Base-by-base conservation (phyloP, 2,888 invertebrate species). In the Prosopocoilus inquinatus region DNA sequence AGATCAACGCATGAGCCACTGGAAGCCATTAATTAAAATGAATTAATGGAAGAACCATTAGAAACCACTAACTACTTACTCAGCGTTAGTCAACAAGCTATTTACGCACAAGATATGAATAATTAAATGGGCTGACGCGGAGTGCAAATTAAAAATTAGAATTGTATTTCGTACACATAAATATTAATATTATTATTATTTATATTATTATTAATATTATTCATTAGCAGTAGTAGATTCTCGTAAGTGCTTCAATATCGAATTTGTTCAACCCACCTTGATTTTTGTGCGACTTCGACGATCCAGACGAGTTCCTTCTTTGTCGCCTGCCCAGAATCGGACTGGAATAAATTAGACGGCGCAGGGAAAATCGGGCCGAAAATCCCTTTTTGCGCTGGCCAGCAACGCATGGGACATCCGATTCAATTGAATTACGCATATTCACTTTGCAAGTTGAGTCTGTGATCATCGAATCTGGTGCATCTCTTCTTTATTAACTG, bases 311-410 rank as follows among this genome's bases (percentile, higher is more conserved):
- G 51, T 66, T 71, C 43, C 70, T 69, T 44, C 70, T 70, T 36
- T 69, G 68, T 66, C 88, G 80, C 49, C 86, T 80, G 35, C 86
- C 86, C 53, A 88, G 81, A 13, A 88, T 79, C 2, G 88, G 88
- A 72, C 87, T 87, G 64, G 88, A 85, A 56, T 88, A 85, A 55
- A 89, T 80, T 60, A 89, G 78, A 59, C 87, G 82, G 45, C 88
- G 81, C 38, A 89, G 75, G 13, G 88, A 89, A 81, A 87, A 87
- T 66, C 88, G 73, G 16, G 81, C 77, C 12, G 73, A 68, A 63
- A 82, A 75, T 11, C 78, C 73, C 50, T 76, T 74, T 60, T 79
- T 78, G 44, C 76, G 73, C 58, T 73, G 73, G 9, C 70, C 69
- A 9, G 70, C 67, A 43, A 70, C 72, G 59, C 74, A 73, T 9